Conservation (phyloP, 2,888 invertebrate genomes). For the Pecten maximus region DNA sequence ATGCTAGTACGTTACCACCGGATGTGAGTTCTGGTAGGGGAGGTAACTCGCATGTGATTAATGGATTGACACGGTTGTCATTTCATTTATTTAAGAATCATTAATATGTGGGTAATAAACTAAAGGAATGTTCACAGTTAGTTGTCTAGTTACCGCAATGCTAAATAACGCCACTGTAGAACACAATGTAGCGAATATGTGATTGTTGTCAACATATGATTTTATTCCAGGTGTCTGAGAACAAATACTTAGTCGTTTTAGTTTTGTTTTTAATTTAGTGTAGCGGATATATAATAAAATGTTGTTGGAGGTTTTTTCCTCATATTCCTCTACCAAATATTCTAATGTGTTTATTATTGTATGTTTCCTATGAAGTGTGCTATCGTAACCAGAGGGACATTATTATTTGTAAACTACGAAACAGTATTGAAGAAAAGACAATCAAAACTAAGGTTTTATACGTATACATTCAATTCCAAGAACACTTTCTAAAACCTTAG, state of each 20-base stretch:
- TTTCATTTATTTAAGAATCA: neutral
- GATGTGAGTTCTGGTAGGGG: neutral
- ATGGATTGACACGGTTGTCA: neutral
- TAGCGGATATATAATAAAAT: neutral
- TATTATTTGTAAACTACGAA: neutral
- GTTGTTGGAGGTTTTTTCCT: neutral
- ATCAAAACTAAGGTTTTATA: neutral
- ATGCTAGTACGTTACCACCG: neutral
- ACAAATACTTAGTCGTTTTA: neutral
- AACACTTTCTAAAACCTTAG: neutral
- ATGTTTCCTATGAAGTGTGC: neutral
- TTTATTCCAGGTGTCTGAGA: slow-evolving; percentile 9
- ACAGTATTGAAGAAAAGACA: neutral
- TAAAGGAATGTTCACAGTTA: neutral
- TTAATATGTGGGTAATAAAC: neutral
- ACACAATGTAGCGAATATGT: neutral
- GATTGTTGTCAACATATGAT: neutral
- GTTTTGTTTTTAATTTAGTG: neutral
- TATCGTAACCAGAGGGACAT: neutral
- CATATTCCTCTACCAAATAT: neutral
- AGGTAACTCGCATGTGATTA: neutral
- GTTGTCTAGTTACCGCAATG: neutral
- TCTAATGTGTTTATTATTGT: neutral
- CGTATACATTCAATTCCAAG: neutral
- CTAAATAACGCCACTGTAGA: neutral